These are phyloP conservation scores for Sminthurinus aureus DNA, from an alignment of 2,888 invertebrate species.

Conservation along the genomic window DNA sequence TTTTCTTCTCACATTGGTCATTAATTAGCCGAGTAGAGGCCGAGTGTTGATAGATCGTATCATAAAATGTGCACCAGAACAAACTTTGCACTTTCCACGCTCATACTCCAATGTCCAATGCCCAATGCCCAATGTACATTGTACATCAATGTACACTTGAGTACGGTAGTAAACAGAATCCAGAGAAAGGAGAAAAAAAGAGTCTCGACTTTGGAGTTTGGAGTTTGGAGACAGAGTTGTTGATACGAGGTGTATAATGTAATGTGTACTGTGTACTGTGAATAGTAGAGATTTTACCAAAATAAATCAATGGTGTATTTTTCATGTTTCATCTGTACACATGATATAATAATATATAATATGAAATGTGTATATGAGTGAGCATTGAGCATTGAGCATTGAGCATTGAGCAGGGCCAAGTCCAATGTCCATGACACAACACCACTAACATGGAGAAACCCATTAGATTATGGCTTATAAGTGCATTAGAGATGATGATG, in stretches of 20 bases:
- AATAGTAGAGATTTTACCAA: slow-evolving; percentile 44
- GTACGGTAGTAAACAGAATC: too few relatives aligned
- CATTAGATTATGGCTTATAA: slow-evolving; percentile 59
- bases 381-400: too few relatives aligned
- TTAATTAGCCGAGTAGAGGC: slow-evolving; percentile 60
- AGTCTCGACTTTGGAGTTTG: background rate
- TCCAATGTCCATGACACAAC: slow-evolving; percentile 21
- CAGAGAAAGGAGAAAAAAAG: background rate
- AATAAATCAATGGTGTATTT: slow-evolving; percentile 58
- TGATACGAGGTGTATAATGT: slow-evolving; percentile 39
- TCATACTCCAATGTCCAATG: background rate
- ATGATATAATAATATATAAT: too few relatives aligned
- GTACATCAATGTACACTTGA: background rate
- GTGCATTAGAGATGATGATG: slow-evolving; percentile 59
- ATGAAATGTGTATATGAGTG: too few relatives aligned
- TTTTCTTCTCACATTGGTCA: slow-evolving; percentile 55
- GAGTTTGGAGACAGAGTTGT: slow-evolving; percentile 30
- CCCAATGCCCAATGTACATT: background rate
- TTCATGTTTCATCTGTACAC: slow-evolving; percentile 8
- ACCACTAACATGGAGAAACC: slow-evolving; percentile 17
- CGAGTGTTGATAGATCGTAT: slow-evolving; percentile 60
- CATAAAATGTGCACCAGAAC: slow-evolving; percentile 51
- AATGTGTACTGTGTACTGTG: too few relatives aligned
- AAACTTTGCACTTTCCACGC: slow-evolving; percentile 48
- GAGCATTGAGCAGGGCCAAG: slow-evolving; percentile 33